Base-by-base conservation (phyloP, 2,888 invertebrate genomes). In the Loripinus fragilis region DNA sequence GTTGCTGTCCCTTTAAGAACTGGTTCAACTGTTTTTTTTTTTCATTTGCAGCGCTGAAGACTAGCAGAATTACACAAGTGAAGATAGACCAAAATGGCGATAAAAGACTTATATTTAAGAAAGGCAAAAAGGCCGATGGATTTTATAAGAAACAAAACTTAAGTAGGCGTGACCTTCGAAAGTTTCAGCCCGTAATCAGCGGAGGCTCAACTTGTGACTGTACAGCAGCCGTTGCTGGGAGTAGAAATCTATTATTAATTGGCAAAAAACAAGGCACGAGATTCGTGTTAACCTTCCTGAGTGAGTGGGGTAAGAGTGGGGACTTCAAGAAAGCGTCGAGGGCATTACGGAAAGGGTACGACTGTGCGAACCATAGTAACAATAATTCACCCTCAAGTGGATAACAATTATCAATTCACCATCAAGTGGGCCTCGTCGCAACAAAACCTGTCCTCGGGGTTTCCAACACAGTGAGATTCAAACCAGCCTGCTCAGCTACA, bases 151-250 rank as follows among this genome's bases (percentile, higher is more conserved):
- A 78, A 48, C 71, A 83, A 30, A 73, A 69, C 50, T 55, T 83
- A 25, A 71, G 78, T 2, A 76, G 66, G 25, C 71, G 78, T n/a
- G 83, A 83, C 45, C 33, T 80, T 25, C 70, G 74, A 35, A 78
- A 78, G 52, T 67, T 83, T 10, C 78, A 80, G 66, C 83, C 83
- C 2, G 83, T 83, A 10, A 83, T 83, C n/a, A 78, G 78, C 28
- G 83, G 80, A 5, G 83, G 83, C 10, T 76, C 83, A 20, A 78
- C 73, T 30, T 83, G 83, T 74, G 83, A 83, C 65, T 83, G 83
- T 33, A 12, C 55, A 5, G 76, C 66, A 20, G 83, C 83, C n/a
- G 64, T 23, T 20, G 72, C 78, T 2, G 76, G 74, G 38, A 80
- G 78, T 64, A 45, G 48, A 8, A 71, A 68, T 17, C 35, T 83